A percentile compares a stretch with the other conserved stretches of the same genome.
These are phyloP conservation scores for Hoplias malabaricus DNA, from an alignment of 2,113 vertebrate species.

Conservation along the genomic window DNA sequence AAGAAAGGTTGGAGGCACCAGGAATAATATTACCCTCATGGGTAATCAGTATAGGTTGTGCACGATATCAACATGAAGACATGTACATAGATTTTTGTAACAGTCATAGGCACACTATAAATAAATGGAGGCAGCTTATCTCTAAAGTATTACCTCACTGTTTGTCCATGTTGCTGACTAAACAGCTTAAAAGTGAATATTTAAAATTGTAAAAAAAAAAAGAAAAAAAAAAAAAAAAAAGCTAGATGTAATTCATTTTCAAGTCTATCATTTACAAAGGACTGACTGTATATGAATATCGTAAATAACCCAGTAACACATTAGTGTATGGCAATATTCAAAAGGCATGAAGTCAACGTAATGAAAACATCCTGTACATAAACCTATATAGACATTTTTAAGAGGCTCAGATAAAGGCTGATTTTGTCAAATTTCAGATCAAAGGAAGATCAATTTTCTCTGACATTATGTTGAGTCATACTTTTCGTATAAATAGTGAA, in stretches of 20 bases:
- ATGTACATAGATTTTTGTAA: conserved; percentile 9
- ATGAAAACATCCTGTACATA: too few relatives aligned
- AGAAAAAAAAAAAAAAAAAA: background rate
- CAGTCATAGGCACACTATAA: conserved; percentile 32
- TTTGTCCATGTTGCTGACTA: background rate
- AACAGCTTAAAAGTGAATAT: background rate
- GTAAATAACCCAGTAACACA: too few relatives aligned
- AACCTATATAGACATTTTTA: too few relatives aligned
- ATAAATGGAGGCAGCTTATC: conserved; percentile 20
- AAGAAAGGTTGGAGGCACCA: background rate
- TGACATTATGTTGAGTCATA: too few relatives aligned
- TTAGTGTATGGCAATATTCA: too few relatives aligned
- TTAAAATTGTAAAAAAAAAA: background rate
- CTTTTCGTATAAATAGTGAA: too few relatives aligned
- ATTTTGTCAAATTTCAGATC: too few relatives aligned
- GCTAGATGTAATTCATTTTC: background rate
- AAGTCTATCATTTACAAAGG: background rate
- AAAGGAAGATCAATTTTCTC: too few relatives aligned
- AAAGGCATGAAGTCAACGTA: too few relatives aligned
- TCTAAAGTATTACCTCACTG: conserved; percentile 27
- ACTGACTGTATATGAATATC: background rate
- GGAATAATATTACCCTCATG: background rate
- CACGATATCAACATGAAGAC: background rate
- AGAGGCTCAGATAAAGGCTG: too few relatives aligned
- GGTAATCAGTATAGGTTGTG: background rate